Evolutionary conservation across 2,797 vertebrate genomes (phyloP).

Genomic region (Furcifer pardalis): DNA sequence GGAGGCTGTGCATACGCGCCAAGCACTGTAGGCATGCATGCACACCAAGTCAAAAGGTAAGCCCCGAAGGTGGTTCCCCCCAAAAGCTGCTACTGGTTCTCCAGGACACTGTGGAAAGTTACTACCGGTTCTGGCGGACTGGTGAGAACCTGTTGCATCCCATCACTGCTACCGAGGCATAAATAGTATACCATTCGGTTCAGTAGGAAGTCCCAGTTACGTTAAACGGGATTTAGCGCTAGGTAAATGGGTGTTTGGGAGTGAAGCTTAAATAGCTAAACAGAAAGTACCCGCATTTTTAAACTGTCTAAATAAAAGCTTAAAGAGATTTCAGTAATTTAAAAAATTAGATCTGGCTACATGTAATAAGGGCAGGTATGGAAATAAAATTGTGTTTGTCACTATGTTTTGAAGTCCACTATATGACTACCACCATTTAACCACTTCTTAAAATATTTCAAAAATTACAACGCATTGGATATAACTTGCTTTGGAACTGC

Average conservation of each 20-base stretch:
- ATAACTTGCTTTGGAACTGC: not conserved
- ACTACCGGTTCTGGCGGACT: too few species aligned
- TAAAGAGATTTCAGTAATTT: not conserved
- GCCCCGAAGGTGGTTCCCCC: too few species aligned
- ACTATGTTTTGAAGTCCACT: not conserved
- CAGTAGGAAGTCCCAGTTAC: not conserved
- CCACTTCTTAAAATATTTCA: conserved; percentile 7
- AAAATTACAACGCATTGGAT: not conserved
- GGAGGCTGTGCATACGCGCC: too few species aligned
- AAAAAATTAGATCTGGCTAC: not conserved
- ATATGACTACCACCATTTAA: too few species aligned
- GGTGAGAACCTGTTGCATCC: too few species aligned
- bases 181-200: not conserved
- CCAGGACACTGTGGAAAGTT: too few species aligned
- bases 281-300: not conserved
- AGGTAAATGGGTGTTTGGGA: not conserved
- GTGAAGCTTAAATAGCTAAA: not conserved
- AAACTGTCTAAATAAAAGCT: not conserved
- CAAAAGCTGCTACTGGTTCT: too few species aligned
- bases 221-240: not conserved
- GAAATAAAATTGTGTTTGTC: not conserved
- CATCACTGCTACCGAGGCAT: too few species aligned
- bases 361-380: not conserved
- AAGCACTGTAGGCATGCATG: too few species aligned
- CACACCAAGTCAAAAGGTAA: too few species aligned